Conservation (phyloP, 2,113 vertebrate genomes). For the Corythornis vintsioides region DNA sequence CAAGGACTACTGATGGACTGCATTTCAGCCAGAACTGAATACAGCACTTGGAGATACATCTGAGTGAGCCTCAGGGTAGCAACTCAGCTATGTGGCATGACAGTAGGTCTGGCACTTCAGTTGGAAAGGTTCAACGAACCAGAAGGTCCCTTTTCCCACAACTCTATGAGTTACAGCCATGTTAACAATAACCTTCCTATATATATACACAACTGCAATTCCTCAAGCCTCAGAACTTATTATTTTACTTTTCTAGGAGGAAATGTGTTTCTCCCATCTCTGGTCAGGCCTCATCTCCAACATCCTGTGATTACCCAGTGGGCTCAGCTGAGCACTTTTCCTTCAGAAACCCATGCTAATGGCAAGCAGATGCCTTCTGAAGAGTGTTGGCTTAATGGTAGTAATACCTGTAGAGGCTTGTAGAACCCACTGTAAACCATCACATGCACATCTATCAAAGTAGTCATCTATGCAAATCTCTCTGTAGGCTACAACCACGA, state of each 20-base stretch:
- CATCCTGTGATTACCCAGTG: neutral
- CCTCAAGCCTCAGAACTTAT: neutral
- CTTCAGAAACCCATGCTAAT: neutral
- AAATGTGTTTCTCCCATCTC: neutral
- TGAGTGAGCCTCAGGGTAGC: neutral
- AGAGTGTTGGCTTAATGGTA: neutral
- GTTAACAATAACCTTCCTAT: neutral
- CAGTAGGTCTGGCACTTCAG: neutral
- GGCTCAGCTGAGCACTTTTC: neutral
- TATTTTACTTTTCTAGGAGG: neutral
- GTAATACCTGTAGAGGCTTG: neutral
- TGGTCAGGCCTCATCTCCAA: neutral
- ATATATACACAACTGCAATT: neutral
- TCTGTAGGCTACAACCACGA: neutral
- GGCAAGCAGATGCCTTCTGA: neutral
- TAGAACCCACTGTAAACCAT: neutral
- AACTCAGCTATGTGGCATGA: neutral
- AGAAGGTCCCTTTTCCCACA: neutral
- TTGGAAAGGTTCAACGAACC: neutral
- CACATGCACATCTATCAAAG: neutral
- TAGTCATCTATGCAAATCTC: neutral
- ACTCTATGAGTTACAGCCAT: neutral
- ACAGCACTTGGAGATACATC: neutral
- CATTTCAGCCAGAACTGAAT: neutral
- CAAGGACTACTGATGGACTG: neutral